These are phyloP conservation scores for Isotomurus palustris DNA, from an alignment of 2,888 invertebrate species.

Conservation along the genomic window DNA sequence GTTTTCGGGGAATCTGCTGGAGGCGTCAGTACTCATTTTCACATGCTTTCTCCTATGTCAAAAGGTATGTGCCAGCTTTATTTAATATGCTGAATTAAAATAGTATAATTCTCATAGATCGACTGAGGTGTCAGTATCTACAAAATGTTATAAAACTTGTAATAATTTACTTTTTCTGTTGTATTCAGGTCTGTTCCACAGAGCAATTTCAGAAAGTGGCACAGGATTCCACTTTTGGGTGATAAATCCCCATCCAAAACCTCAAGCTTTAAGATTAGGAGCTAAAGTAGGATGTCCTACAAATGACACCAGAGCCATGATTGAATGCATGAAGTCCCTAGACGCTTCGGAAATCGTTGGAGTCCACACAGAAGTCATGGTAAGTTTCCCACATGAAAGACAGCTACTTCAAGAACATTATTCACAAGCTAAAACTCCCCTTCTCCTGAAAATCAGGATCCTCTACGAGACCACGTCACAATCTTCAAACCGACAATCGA, in stretches of 20 bases:
- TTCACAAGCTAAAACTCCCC: background rate
- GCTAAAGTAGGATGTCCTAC: constrained; percentile 32
- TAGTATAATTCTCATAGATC: too few species aligned
- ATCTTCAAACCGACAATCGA: constrained; percentile 55
- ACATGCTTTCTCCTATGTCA: constrained; percentile 33
- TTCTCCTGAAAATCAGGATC: constrained; percentile 16
- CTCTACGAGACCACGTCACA: constrained; percentile 43
- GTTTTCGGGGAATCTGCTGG: constrained; percentile 25
- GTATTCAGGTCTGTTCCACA: constrained; percentile 33
- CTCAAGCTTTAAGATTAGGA: constrained; percentile 32
- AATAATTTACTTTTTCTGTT: too few species aligned
- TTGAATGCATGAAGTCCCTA: constrained; percentile 30
- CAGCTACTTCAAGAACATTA: background rate
- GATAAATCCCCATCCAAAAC: constrained; percentile 25
- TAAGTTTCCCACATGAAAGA: background rate
- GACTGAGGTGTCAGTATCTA: background rate
- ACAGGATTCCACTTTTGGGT: constrained; percentile 32
- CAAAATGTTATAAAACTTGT: background rate
- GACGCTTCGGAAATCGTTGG: constrained; percentile 34
- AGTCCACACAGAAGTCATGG: constrained; percentile 34
- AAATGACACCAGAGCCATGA: constrained; percentile 28
- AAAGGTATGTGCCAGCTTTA: constrained; percentile 14
- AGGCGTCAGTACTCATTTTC: constrained; percentile 28
- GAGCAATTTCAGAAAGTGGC: constrained; percentile 31
- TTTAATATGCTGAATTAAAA: background rate